Conservation (phyloP, 92 coral and sea anemone genomes). For the Diadumene lineata region DNA sequence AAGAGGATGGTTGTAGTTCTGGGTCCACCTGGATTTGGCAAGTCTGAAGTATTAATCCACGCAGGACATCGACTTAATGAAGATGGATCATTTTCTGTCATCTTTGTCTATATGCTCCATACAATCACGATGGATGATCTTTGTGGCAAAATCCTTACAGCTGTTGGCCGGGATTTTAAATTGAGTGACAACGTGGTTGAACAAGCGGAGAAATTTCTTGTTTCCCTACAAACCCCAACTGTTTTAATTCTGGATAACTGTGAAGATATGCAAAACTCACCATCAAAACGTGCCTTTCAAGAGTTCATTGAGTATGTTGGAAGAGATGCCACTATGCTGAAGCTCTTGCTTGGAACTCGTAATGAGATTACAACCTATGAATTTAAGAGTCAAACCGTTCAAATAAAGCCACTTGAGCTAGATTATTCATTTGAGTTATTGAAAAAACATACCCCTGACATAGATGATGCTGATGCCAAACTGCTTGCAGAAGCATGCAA, state of each 20-base stretch:
- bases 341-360: slow-evolving; percentile 25
- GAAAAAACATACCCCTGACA: background rate
- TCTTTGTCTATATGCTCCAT: slow-evolving; percentile 12
- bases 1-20: slow-evolving; percentile 21
- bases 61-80: slow-evolving; percentile 27
- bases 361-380: background rate
- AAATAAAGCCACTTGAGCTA: slow-evolving; percentile 14
- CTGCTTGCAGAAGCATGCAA: slow-evolving; percentile 47
- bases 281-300: slow-evolving; percentile 16
- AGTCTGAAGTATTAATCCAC: slow-evolving; percentile 39
- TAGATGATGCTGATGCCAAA: slow-evolving; percentile 4
- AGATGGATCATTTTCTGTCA: background rate
- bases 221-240: slow-evolving; percentile 7
- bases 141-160: slow-evolving; percentile 25
- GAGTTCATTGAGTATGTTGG: slow-evolving; percentile 31
- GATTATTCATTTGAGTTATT: background rate
- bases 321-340: slow-evolving; percentile 4
- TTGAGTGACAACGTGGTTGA: slow-evolving; percentile 27
- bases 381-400: slow-evolving; percentile 16
- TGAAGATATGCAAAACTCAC: slow-evolving; percentile 48
- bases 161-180: slow-evolving; percentile 17
- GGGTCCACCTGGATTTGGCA: slow-evolving; percentile 58
- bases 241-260: slow-evolving; percentile 52
- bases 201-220: slow-evolving; percentile 22
- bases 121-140: background rate